Percentiles rank a stretch among this genome's conserved stretches.
Conservation (phyloP, 2,888 invertebrate genomes). For the Tigriopus californicus region DNA sequence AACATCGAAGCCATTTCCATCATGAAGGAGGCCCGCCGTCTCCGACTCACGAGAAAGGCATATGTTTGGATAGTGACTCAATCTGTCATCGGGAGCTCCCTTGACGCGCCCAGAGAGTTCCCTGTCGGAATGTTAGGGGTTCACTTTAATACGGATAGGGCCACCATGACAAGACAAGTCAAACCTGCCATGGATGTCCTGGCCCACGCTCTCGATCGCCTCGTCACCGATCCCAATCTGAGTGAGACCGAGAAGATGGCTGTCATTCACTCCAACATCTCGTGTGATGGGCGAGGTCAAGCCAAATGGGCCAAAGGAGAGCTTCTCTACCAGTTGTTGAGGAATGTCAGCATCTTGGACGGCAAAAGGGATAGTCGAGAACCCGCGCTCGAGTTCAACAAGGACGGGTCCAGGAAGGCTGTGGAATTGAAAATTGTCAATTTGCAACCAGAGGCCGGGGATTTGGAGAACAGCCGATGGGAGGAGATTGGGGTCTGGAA, state of each 20-base stretch:
- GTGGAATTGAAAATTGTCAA: conserved; percentile 88
- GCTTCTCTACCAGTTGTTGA: conserved; percentile 38
- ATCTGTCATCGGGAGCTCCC: conserved; percentile 23
- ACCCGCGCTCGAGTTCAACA: conserved; percentile 72
- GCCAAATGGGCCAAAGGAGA: neutral
- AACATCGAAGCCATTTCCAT: conserved; percentile 17
- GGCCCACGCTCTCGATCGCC: conserved; percentile 72
- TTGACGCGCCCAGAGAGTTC: conserved; percentile 48
- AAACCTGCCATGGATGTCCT: conserved; percentile 76
- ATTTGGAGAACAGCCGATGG: conserved; percentile 35
- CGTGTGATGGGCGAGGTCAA: neutral
- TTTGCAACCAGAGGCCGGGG: conserved; percentile 50
- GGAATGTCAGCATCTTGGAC: conserved; percentile 62
- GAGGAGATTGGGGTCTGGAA: conserved; percentile 91
- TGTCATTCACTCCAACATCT: neutral
- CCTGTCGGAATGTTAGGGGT: conserved; percentile 82
- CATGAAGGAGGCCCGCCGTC: conserved; percentile 21
- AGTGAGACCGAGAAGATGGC: conserved; percentile 8
- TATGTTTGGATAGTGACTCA: conserved; percentile 28
- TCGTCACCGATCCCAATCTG: conserved; percentile 53
- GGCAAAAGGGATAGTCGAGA: conserved; percentile 40
- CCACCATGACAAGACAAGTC: conserved; percentile 63
- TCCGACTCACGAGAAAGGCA: conserved; percentile 22
- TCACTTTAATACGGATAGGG: conserved; percentile 71
- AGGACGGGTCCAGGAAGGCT: conserved; percentile 69